Percentiles rank a stretch among this genome's conserved stretches.
These are phyloP conservation scores for Carterocephalus palaemon DNA, from an alignment of 2,888 invertebrate genomes.

Conservation along the genomic window DNA sequence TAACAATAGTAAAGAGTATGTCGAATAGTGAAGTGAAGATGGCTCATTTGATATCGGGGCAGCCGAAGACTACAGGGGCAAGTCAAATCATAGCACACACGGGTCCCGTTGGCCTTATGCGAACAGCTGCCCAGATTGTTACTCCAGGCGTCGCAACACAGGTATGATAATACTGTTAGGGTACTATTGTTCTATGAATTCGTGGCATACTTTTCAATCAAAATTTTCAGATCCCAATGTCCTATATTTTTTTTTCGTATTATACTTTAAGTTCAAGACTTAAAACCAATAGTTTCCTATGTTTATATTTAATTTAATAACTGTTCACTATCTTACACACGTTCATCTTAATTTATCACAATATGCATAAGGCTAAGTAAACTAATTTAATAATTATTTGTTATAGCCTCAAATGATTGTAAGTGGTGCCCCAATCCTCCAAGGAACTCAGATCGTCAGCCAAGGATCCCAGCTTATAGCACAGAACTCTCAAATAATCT, in stretches of 20 bases:
- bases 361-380: no score
- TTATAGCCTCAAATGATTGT: conserved; percentile 72
- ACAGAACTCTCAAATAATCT: conserved; percentile 63
- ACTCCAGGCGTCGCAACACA: conserved; percentile 67
- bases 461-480: conserved; percentile 65
- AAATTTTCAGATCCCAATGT: no score
- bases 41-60: conserved; percentile 67
- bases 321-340: no score
- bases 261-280: no score
- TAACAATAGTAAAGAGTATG: conserved; percentile 72
- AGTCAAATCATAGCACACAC: conserved; percentile 65
- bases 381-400: no score
- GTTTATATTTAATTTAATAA: no score
- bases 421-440: conserved; percentile 63
- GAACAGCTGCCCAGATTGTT: conserved; percentile 69
- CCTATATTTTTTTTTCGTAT: no score
- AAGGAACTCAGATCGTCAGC: conserved; percentile 67
- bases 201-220: no score
- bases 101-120: conserved; percentile 63
- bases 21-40: conserved; percentile 70
- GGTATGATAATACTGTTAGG: no score
- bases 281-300: no score
- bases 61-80: conserved; percentile 56
- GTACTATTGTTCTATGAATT: no score
- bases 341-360: no score